Evolutionary conservation across 2,888 invertebrate species (phyloP).

Genomic region (Automeris io): DNA sequence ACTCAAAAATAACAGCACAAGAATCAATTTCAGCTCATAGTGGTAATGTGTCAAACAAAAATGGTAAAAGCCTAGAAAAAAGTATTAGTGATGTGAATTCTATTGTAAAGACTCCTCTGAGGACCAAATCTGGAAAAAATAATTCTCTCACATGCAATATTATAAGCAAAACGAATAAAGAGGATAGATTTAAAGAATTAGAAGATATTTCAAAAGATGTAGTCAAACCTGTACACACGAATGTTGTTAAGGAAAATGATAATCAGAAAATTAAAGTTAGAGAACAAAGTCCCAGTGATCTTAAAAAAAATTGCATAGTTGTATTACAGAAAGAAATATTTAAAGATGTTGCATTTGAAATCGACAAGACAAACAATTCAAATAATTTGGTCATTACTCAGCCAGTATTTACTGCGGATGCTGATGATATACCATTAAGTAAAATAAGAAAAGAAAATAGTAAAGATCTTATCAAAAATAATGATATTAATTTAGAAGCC

Average conservation of each 20-base stretch:
- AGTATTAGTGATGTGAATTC: background rate
- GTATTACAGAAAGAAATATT: slow-evolving; percentile 61
- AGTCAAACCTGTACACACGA: background rate
- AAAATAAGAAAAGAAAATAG: slow-evolving; percentile 29
- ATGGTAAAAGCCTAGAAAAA: background rate
- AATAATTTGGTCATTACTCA: slow-evolving; percentile 23
- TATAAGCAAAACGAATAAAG: background rate
- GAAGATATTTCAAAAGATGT: slow-evolving; percentile 7
- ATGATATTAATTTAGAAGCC: slow-evolving; percentile 43
- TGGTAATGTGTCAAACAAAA: slow-evolving; percentile 4
- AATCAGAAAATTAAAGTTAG: slow-evolving; percentile 14
- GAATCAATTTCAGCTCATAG: slow-evolving; percentile 1
- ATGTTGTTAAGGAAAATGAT: slow-evolving; percentile 2
- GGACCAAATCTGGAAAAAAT: slow-evolving; percentile 1
- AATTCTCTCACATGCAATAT: background rate
- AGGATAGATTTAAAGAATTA: slow-evolving; percentile 6
- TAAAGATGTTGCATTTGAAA: slow-evolving; percentile 21
- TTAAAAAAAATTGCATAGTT: slow-evolving; percentile 63
- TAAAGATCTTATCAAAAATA: slow-evolving; percentile 15
- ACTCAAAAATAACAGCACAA: background rate
- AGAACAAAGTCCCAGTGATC: slow-evolving; percentile 48
- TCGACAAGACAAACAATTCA: slow-evolving; percentile 2
- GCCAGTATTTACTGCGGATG: slow-evolving; percentile 48
- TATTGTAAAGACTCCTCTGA: background rate
- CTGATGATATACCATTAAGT: slow-evolving; percentile 52